Evolutionary conservation across 2,888 invertebrate genomes (phyloP).

Genomic region (Cryptocheilus praepositus): DNA sequence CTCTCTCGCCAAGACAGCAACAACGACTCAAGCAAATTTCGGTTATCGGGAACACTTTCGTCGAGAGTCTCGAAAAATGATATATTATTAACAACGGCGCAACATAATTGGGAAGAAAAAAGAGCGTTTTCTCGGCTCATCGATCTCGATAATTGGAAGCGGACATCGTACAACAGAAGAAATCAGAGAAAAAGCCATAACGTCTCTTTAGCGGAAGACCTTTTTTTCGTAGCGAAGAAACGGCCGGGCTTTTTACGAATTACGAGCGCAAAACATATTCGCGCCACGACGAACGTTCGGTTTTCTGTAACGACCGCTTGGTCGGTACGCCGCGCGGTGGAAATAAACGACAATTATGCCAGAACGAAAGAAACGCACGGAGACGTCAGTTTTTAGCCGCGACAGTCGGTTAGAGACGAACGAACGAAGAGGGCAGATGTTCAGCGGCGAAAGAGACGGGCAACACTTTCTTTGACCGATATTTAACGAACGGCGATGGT

Average conservation of each 20-base stretch:
- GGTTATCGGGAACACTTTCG: slow-evolving; percentile 47
- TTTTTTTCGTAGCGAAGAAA: not conserved
- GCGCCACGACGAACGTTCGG: not conserved
- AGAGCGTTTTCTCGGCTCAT: not conserved
- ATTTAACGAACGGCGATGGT: slow-evolving; percentile 26
- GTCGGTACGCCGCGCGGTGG: not conserved
- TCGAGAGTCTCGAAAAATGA: slow-evolving; percentile 30
- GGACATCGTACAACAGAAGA: not conserved
- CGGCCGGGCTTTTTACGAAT: not conserved
- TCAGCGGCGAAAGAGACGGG: slow-evolving; percentile 5
- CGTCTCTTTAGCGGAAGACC: not conserved
- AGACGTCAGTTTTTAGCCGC: not conserved
- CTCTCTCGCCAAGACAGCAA: not conserved
- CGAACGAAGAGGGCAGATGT: not conserved
- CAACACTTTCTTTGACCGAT: slow-evolving; percentile 34
- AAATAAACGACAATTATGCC: not conserved
- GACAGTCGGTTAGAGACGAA: no score
- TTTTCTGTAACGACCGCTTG: not conserved
- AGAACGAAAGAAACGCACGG: not conserved
- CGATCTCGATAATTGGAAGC: slow-evolving; percentile 1
- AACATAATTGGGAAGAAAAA: slow-evolving; percentile 13
- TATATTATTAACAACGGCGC: slow-evolving; percentile 18
- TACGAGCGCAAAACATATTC: not conserved
- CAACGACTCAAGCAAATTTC: not conserved
- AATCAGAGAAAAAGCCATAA: not conserved